Evolutionary conservation across 2,113 vertebrate species (phyloP), one percentile per base, ranked within the genome.

Genomic region (Tympanuchus pallidicinctus): DNA sequence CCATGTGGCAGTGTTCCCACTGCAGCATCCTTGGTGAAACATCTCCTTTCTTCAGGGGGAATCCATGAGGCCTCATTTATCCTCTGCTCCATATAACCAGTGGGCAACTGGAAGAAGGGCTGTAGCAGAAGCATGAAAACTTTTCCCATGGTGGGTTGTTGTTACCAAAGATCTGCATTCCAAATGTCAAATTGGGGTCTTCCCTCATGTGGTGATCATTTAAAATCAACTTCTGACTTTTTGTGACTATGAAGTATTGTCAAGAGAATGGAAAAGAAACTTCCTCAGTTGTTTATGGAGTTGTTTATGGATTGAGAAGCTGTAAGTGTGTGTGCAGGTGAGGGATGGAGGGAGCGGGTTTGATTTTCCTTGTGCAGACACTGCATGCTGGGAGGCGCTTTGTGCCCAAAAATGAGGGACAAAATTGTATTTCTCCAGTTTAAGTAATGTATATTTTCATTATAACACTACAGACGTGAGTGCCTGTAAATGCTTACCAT

Each of bases 391-490:
- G 24, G 14, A 74, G 50, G 11, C 34, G 18, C 10, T 32, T 66
- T 69, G 6, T 66, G 32, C n/a, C 47, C 59, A 21, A 36, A 69
- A 79, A 27, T 18, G 8, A 17, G 17, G 60, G 54, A 20, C 36
- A 38, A 59, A 76, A 16, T 11, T 9, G 5, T 32, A 14, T 15
- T 86, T 45, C 4, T 66, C 10, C 19, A 34, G 1, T 36, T 16
- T 52, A 71, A 73, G 32, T 34, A 27, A 13, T 20, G 36, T 2
- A 4, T 40, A 11, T 42, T 61, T 42, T 63, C 2, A 42, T 50
- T 64, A 6, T 34, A 28, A 10, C 63, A 56, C 18, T 8, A 30
- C 2, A 1, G 42, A 24, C 1, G 1, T 13, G 12, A 25, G 6
- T 20, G 7, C 10, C 21, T 40, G 16, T 34, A 15, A 3, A 54